Conservation (phyloP, 2,888 invertebrate species). For the Scelioninae gen. 2 region DNA sequence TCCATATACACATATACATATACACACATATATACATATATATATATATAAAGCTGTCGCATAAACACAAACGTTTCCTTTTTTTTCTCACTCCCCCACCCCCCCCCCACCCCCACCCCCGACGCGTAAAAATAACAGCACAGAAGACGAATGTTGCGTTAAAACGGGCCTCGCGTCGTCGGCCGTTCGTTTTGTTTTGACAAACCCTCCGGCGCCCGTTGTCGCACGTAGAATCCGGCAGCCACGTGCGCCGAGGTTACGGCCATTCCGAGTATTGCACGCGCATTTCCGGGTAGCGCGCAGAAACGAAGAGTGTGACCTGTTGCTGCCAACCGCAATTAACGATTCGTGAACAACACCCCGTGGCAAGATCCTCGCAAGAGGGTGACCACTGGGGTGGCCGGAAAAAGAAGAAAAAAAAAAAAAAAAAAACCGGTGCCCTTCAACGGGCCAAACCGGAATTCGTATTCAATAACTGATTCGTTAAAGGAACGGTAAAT, state of each 20-base stretch:
- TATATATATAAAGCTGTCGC: too few species aligned
- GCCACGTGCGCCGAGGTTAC: constrained; percentile 58
- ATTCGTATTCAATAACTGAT: too few species aligned
- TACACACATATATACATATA: too few species aligned
- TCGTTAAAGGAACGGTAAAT: too few species aligned
- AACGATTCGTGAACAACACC: constrained; percentile 59
- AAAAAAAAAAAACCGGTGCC: too few species aligned
- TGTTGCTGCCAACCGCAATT: constrained; percentile 62
- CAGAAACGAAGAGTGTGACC: constrained; percentile 61
- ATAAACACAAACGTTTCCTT: too few species aligned
- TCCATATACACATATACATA: too few species aligned
- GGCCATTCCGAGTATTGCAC: constrained; percentile 60
- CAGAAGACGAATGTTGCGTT: not conserved
- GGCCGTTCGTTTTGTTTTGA: constrained; percentile 37
- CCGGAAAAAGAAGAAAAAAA: too few species aligned
- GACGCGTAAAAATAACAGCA: too few species aligned
- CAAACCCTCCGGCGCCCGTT: constrained; percentile 29
- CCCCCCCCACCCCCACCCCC: too few species aligned
- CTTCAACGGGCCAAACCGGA: too few species aligned
- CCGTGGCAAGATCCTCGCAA: constrained; percentile 30
- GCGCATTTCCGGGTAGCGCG: constrained; percentile 60
- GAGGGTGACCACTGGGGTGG: constrained; percentile 46
- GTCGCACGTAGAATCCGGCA: constrained; percentile 44
- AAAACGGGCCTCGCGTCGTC: not conserved
- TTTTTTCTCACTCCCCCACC: too few species aligned